A percentile compares a stretch with the other conserved stretches of the same genome.
phyloP scores from a whole-genome alignment of 2,888 invertebrate species.

The Coronaproctus castanopsis region DNA sequence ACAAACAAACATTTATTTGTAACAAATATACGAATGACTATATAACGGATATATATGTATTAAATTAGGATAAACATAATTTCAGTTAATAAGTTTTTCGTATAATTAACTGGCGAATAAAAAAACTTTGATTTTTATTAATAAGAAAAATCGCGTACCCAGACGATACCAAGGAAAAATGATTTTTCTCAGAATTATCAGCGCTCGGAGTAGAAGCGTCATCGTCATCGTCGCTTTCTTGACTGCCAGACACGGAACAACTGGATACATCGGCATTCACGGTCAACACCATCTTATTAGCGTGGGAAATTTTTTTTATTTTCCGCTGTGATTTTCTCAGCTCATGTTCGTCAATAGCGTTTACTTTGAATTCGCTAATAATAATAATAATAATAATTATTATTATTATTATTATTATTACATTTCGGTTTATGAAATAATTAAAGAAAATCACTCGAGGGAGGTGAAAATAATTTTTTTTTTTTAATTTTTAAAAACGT shows the following conservation, averaged over 20 bases:
- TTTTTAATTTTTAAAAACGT: no score
- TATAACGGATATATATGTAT: no score
- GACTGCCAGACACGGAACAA: slow-evolving; percentile 32
- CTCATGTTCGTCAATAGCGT: slow-evolving; percentile 71
- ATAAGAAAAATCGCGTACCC: no score
- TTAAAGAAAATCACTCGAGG: no score
- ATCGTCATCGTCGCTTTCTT: slow-evolving; percentile 48
- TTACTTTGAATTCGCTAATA: slow-evolving; percentile 54
- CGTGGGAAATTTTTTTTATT: slow-evolving; percentile 27
- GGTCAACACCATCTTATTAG: slow-evolving; percentile 29
- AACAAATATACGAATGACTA: no score
- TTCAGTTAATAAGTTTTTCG: no score
- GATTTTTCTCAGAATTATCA: slow-evolving; percentile 56
- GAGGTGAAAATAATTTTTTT: no score
- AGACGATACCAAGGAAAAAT: slow-evolving; percentile 43
- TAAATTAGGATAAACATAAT: no score
- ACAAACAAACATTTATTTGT: no score
- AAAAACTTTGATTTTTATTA: no score
- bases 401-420: not conserved
- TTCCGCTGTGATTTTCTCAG: slow-evolving; percentile 52
- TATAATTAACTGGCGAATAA: no score
- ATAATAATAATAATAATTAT: slow-evolving; percentile 2
- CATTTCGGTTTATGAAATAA: no score
- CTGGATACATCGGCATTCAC: slow-evolving; percentile 18
- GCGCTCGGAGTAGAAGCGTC: slow-evolving; percentile 60